A percentile compares a stretch with the other conserved stretches of the same genome.
These are phyloP conservation scores for Araneus ventricosus DNA, from an alignment of 1,140 invertebrate genomes.

Conservation along the genomic window DNA sequence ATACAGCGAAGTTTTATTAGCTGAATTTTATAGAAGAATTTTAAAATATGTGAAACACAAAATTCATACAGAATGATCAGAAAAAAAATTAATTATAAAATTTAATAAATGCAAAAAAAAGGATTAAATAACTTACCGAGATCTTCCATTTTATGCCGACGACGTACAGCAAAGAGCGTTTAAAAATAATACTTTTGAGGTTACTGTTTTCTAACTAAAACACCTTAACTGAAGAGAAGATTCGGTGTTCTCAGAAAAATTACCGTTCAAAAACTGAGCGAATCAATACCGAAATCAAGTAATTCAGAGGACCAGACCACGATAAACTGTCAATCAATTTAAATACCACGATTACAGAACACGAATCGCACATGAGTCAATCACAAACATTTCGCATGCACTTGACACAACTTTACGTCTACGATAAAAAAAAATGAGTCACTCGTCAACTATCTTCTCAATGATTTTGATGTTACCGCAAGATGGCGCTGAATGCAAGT, in stretches of 20 bases:
- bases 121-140: slow-evolving; percentile 53
- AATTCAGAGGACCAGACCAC: background rate
- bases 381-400: slow-evolving; percentile 57
- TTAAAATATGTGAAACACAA: no score
- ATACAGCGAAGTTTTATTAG: no score
- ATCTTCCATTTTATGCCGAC: slow-evolving; percentile 54
- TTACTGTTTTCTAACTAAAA: background rate
- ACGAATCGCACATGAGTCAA: slow-evolving; percentile 65
- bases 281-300: background rate
- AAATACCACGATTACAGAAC: slow-evolving; percentile 41
- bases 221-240: background rate
- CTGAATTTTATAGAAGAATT: no score
- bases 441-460: slow-evolving; percentile 46
- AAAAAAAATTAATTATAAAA: background rate
- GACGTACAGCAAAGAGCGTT: background rate
- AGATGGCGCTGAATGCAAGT: slow-evolving; percentile 46
- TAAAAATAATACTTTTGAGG: slow-evolving; percentile 1
- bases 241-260: background rate
- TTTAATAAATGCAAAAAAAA: background rate
- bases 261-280: background rate
- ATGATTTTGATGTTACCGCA: slow-evolving; percentile 24
- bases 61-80: background rate
- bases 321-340: slow-evolving; percentile 27
- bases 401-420: slow-evolving; percentile 72
- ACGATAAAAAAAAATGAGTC: slow-evolving; percentile 60